A percentile compares a stretch with the other conserved stretches of the same genome.
These are phyloP conservation scores for Oconnorella tubifera DNA, from an alignment of 2,888 invertebrate genomes.

Conservation along the genomic window DNA sequence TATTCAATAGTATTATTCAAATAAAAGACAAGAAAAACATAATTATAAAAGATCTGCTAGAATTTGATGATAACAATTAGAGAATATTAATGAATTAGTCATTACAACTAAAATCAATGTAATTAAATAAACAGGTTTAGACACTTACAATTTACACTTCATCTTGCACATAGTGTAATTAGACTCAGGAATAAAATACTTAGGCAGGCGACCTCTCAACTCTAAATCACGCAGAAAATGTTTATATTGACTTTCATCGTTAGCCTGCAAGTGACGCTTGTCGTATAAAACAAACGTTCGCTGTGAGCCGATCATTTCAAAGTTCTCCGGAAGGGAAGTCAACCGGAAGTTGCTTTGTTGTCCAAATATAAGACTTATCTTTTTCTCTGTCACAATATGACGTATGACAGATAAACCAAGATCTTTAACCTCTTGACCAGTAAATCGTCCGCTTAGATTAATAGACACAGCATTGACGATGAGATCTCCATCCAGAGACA, in stretches of 20 bases:
- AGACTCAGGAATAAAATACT: slow-evolving; percentile 30
- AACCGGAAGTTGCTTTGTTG: slow-evolving; percentile 33
- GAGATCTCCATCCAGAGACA: slow-evolving; percentile 20
- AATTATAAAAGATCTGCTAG: too few relatives aligned
- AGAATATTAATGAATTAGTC: too few relatives aligned
- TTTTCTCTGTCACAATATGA: slow-evolving; percentile 27
- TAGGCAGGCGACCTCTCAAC: slow-evolving; percentile 29
- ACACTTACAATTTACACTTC: slow-evolving; percentile 23
- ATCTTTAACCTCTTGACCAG: slow-evolving; percentile 29
- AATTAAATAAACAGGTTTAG: too few relatives aligned
- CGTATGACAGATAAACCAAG: slow-evolving; percentile 27
- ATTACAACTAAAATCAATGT: too few relatives aligned
- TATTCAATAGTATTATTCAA: too few relatives aligned
- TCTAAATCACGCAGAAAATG: slow-evolving; percentile 34
- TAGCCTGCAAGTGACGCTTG: slow-evolving; percentile 23
- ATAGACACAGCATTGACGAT: slow-evolving; percentile 26
- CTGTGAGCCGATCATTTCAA: slow-evolving; percentile 25
- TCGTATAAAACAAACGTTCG: slow-evolving; percentile 32
- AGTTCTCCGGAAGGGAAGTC: slow-evolving; percentile 29
- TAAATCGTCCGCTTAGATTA: slow-evolving; percentile 34
- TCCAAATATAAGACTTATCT: slow-evolving; percentile 31
- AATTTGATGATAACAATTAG: too few relatives aligned
- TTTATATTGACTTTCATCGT: slow-evolving; percentile 32
- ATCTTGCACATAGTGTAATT: slow-evolving; percentile 34
- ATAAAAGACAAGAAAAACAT: too few relatives aligned